Evolutionary conservation across 2,888 invertebrate genomes (phyloP), one percentile per base, ranked within the genome.

Genomic region (Patella depressa): DNA sequence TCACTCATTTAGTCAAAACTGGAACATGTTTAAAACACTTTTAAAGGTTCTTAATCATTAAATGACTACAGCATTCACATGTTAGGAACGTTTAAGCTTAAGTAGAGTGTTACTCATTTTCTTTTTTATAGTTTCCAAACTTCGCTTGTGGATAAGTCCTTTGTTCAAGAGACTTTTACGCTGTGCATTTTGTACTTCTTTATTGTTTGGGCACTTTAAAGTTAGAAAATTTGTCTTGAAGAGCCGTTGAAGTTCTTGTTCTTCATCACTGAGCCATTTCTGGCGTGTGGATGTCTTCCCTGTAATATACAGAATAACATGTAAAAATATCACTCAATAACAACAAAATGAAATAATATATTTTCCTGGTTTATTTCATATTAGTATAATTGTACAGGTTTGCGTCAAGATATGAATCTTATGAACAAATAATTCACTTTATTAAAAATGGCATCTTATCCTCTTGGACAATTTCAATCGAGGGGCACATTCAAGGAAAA

Each of bases 71-170:
- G 29, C 29, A 29, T 29, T 29, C 29, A 29, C 29, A 29, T 29
- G 29, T 29, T 29, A 29, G 29, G 29, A 29, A 29, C 29, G 29
- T 29, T 29, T 29, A 29, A 29, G 29, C 55, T 59, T 76, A 17
- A 76, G 73, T 53, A 78, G 74, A 74, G 75, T 78, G 53, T 75
- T 75, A 53, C 78, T 78, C 17, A 78, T 29, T 74, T 78, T 78
- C 19, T 78, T 78, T 55, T 78, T 78, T 19, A 78, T 78, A 53
- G 72, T 78, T 55, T 78, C 78, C 69, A 75, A 53, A 53, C 75
- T 75, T 75, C 78, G 59, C 54, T 72, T 75, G 24, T 65, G 72
- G 5, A 78, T 53, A 3, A 71, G 65, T 53, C 78, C 78, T 71
- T 53, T 57, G 17, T 74, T 74, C 53, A 24, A 71, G 45, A 45